A percentile compares a stretch with the other conserved stretches of the same genome.
These are phyloP conservation scores for Noctua fimbriata DNA, from an alignment of 2,888 invertebrate genomes.

Conservation along the genomic window DNA sequence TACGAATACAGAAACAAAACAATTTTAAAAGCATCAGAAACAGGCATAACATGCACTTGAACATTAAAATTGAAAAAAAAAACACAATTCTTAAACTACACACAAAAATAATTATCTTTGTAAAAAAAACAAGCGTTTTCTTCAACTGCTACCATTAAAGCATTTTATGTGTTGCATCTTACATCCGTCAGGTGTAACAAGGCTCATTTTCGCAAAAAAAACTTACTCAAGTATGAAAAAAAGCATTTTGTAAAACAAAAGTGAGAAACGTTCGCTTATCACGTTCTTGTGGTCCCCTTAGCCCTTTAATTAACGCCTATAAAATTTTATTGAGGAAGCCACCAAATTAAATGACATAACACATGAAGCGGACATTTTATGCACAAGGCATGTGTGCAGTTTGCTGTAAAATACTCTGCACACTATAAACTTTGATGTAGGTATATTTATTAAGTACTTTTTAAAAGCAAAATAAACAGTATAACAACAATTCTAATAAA, in stretches of 20 bases:
- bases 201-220: constrained; percentile 39
- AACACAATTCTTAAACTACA: constrained; percentile 4
- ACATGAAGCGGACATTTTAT: constrained; percentile 68
- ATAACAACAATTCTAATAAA: neutral
- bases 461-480: neutral
- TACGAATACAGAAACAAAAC: neutral
- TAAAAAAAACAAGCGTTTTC: constrained; percentile 43
- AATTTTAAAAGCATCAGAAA: constrained; percentile 29
- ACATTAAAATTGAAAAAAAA: constrained; percentile 15
- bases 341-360: constrained; percentile 79
- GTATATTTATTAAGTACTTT: neutral
- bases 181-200: constrained; percentile 60
- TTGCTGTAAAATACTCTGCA: constrained; percentile 6
- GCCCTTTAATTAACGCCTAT: constrained; percentile 83
- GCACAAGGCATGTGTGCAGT: constrained; percentile 67
- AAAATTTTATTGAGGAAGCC: constrained; percentile 88
- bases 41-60: neutral
- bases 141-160: constrained; percentile 50
- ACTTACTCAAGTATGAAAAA: constrained; percentile 24
- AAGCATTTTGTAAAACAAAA: constrained; percentile 53
- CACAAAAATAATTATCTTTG: constrained; percentile 34
- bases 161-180: constrained; percentile 44
- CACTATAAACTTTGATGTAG: too few species aligned
- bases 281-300: constrained; percentile 73
- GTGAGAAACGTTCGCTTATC: constrained; percentile 58